Percentiles rank a stretch among this genome's conserved stretches.
Conservation (phyloP, 2,797 vertebrate species). For the Morus bassanus region DNA sequence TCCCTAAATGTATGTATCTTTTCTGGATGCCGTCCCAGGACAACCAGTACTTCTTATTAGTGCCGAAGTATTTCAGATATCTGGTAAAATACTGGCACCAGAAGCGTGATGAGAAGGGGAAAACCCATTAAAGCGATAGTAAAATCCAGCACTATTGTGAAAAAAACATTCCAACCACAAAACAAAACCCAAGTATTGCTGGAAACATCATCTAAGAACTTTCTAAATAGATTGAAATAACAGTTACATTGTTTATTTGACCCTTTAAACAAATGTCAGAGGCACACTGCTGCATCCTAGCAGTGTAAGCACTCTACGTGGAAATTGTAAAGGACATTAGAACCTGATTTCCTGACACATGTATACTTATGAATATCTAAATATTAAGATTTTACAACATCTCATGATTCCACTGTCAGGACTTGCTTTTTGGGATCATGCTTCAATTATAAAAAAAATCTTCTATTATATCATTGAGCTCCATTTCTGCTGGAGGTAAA, state of each 20-base stretch:
- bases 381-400: neutral
- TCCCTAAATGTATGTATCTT: constrained; percentile 45
- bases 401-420: neutral
- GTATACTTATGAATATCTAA: neutral
- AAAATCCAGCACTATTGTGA: neutral
- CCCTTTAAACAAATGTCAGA: neutral
- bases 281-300: neutral
- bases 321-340: neutral
- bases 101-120: neutral
- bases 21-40: constrained; percentile 30
- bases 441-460: neutral
- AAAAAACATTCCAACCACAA: neutral
- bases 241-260: neutral
- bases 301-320: rapidly evolving
- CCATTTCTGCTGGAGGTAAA: neutral
- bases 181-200: neutral
- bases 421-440: neutral
- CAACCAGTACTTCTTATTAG: constrained; percentile 25
- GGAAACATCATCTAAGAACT: neutral
- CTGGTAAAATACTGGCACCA: constrained; percentile 2
- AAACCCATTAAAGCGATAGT: neutral
- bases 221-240: neutral
- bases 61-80: constrained; percentile 9
- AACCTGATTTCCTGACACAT: neutral
- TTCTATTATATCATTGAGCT: neutral